phyloP scores from a whole-genome alignment of 2,888 invertebrate species.

The Anoplius nigerrimus region DNA sequence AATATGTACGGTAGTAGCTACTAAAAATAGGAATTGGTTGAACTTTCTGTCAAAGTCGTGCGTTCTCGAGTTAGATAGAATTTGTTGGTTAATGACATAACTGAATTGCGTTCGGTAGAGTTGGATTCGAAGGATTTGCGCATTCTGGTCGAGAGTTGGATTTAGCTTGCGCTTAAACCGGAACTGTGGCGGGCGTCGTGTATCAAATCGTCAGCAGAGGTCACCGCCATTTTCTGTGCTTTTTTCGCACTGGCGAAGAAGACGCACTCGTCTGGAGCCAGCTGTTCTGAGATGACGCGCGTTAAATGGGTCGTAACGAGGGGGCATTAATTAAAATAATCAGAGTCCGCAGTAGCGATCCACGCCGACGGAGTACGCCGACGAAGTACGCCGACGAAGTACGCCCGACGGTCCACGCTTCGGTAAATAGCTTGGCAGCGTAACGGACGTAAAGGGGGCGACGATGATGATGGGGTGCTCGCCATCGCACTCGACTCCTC shows the following conservation, averaged over 20 bases:
- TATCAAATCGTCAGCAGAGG: not conserved
- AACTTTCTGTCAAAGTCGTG: too few species aligned
- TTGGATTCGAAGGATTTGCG: too few species aligned
- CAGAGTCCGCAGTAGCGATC: conserved; percentile 57
- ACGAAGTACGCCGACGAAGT: too few species aligned
- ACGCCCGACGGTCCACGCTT: conserved; percentile 65
- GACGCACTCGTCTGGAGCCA: conserved; percentile 19
- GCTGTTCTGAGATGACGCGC: conserved; percentile 58
- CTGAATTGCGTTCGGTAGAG: too few species aligned
- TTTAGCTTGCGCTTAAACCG: not conserved
- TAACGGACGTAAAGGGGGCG: not conserved
- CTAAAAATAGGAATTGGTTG: too few species aligned
- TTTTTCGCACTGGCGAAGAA: conserved; percentile 14
- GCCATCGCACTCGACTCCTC: too few species aligned
- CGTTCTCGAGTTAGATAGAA: too few species aligned
- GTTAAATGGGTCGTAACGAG: conserved; percentile 62
- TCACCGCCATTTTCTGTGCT: conserved; percentile 5
- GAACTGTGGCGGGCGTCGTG: not conserved
- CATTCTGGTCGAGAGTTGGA: not conserved
- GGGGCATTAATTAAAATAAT: conserved; percentile 70
- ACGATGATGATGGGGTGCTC: too few species aligned
- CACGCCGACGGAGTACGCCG: too few species aligned
- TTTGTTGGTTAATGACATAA: too few species aligned
- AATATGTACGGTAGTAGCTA: too few species aligned
- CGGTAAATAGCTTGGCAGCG: conserved; percentile 67